Evolutionary conservation across 2,888 invertebrate genomes (phyloP), one percentile per base, ranked within the genome.

Genomic region (Tachina fera): DNA sequence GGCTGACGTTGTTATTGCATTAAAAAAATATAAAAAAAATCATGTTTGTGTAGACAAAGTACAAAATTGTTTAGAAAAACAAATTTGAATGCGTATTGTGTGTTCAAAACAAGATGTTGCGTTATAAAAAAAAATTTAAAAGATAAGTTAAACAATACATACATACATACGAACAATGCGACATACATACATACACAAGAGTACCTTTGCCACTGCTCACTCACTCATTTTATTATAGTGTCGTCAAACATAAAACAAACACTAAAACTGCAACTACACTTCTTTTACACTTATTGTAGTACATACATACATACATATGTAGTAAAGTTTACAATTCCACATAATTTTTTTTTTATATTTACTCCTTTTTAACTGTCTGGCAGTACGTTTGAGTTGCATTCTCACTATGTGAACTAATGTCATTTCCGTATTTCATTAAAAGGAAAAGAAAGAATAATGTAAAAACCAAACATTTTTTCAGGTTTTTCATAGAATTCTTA

Each of bases 351-450:
- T 70, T 71, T 39, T 39, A 22, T 74, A 65, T 56, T 71, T 63
- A 63, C 51, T 72, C 31, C 53, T 81, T 67, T 51, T 74, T 49
- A 43, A 53, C 47, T 56, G 70, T 71, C 65, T 71, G 16, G 5
- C 58, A 39, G 68, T 45, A 8, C 43, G 19, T 56, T 68, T 76
- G 47, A 70, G 61, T 22, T 61, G 75, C 61, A 56, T 82, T 82
- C 13, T 60, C 58, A 67, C 47, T 70, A 49, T 85, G 84, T 81
- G 84, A 85, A 85, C 84, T 56, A 81, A 81, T 81, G 78, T 63
- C 86, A 86, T 83, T 86, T 86, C 86, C 86, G 83, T 83, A 71
- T 76, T 71, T 71, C 43, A 80, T 79, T 65, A 72, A 67, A 81
- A 53, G 63, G 53, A 47, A 41, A 53, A 80, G 41, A 51, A 71